Conservation (phyloP, 2,113 vertebrate genomes). For the Bubo bubo region DNA sequence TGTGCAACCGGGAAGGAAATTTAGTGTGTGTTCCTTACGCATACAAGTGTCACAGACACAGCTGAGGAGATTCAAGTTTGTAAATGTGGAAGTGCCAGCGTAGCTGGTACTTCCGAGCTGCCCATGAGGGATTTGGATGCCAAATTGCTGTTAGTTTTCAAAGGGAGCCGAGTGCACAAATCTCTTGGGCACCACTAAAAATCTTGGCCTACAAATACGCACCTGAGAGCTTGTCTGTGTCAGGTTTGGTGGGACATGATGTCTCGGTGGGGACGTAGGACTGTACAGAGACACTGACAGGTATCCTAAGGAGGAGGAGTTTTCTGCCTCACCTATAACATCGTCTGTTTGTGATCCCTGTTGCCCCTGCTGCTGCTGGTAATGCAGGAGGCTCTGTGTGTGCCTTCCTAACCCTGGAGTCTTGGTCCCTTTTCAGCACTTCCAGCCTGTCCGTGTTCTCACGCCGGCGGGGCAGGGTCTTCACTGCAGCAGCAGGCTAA, state of each 20-base stretch:
- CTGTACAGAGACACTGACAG: background rate
- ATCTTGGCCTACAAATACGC: background rate
- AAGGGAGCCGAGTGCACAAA: background rate
- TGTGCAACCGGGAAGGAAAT: background rate
- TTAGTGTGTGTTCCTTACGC: background rate
- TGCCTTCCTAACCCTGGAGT: background rate
- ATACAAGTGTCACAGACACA: background rate
- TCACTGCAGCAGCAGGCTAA: background rate
- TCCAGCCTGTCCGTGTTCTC: background rate
- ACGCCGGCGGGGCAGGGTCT: background rate
- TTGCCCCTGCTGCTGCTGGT: background rate
- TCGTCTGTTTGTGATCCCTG: background rate
- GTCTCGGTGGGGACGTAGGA: background rate
- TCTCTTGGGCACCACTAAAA: background rate
- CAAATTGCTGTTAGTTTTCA: background rate
- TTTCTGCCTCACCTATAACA: background rate
- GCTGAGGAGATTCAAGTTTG: background rate
- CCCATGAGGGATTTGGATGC: background rate
- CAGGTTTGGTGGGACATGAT: background rate
- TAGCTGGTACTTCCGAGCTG: background rate
- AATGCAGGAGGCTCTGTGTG: background rate
- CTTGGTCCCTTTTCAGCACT: background rate
- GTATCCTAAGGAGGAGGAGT: background rate
- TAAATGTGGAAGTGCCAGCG: background rate
- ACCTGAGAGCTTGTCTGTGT: background rate